phyloP scores from a whole-genome alignment of 2,113 vertebrate genomes.

The Columbina picui region DNA sequence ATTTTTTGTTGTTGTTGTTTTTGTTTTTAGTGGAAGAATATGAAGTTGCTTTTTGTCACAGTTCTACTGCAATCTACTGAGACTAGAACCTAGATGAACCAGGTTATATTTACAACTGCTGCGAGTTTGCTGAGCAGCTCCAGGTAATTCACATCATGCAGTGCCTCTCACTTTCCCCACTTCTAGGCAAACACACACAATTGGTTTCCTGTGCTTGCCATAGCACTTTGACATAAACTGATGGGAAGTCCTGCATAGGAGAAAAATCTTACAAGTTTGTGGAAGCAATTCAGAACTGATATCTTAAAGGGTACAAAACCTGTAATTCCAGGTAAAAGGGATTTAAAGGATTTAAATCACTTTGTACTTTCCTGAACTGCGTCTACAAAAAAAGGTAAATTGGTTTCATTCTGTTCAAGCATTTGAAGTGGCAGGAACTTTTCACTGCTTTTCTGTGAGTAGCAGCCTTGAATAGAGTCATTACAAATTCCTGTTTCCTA shows the following conservation, averaged over 20 bases:
- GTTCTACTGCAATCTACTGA: not conserved
- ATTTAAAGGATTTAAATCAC: not conserved
- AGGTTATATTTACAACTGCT: not conserved
- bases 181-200: fast-evolving
- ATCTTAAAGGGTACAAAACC: not conserved
- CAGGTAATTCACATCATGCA: not conserved
- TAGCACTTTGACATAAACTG: not conserved
- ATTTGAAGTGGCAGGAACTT: not conserved
- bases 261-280: not conserved
- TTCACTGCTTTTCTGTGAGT: not conserved
- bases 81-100: not conserved
- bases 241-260: not conserved
- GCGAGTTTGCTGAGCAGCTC: not conserved
- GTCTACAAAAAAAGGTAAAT: not conserved
- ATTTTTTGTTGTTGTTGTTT: not conserved
- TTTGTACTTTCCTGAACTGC: not conserved
- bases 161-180: not conserved
- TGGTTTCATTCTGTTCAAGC: not conserved
- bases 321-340: not conserved
- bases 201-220: not conserved
- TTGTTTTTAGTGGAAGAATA: not conserved
- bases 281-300: not conserved
- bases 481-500: not conserved
- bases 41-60: not conserved
- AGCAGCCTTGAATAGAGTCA: not conserved